Evolutionary conservation across 2,888 invertebrate genomes (phyloP).

Genomic region (Omphaloscelis lunosa): DNA sequence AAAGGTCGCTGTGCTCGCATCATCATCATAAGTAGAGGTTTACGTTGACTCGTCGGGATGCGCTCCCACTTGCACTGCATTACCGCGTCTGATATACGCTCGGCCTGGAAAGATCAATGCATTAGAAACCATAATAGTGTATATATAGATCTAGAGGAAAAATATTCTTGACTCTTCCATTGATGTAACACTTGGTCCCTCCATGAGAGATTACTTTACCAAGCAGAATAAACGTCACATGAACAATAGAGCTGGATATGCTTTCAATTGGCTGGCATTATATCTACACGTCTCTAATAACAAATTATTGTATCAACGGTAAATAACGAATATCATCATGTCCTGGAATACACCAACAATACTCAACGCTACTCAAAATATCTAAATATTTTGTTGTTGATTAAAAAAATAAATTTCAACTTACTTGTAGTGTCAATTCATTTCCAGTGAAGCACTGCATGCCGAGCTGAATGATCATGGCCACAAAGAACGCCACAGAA

Average conservation of each 20-base stretch:
- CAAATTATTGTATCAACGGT: background rate
- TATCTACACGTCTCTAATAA: background rate
- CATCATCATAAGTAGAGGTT: constrained; percentile 80
- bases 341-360: background rate
- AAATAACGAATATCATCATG: background rate
- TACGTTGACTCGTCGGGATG: constrained; percentile 78
- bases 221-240: no score
- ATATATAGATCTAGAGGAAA: background rate
- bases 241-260: no score
- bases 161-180: background rate
- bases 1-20: constrained; percentile 86
- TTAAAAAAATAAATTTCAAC: constrained; percentile 21
- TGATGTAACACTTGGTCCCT: background rate
- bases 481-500: constrained; percentile 86
- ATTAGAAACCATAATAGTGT: background rate
- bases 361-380: background rate
- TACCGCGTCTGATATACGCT: constrained; percentile 35
- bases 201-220: background rate
- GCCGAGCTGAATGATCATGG: constrained; percentile 86
- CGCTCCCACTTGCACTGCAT: constrained; percentile 83
- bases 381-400: no score
- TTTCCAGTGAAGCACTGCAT: constrained; percentile 87
- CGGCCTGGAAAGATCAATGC: background rate
- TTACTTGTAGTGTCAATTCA: constrained; percentile 85
- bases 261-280: no score